A percentile compares a stretch with the other conserved stretches of the same genome.
Evolutionary conservation across 2,113 vertebrate genomes (phyloP).

Genomic region (Dromas ardeola): DNA sequence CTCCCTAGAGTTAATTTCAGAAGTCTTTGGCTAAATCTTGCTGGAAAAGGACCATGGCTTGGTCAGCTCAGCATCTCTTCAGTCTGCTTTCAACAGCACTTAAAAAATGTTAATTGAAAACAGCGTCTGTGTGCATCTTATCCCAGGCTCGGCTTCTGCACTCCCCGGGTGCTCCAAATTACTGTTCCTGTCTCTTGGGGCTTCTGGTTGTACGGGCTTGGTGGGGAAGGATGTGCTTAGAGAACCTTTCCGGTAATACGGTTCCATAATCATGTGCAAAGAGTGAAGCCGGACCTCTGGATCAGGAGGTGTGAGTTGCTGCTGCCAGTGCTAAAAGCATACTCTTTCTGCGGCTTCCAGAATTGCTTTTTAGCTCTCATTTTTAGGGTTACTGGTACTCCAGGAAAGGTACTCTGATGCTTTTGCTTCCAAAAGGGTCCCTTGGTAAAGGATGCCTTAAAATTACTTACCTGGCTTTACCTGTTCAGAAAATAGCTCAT

Average conservation of each 20-base stretch:
- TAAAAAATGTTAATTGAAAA: not conserved
- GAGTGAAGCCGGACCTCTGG: not conserved
- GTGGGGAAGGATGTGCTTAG: not conserved
- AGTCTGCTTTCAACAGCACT: not conserved
- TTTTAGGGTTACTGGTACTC: not conserved
- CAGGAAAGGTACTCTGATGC: not conserved
- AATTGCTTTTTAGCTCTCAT: not conserved
- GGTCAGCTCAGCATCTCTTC: not conserved
- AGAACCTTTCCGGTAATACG: not conserved
- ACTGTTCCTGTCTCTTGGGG: not conserved
- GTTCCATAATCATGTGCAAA: not conserved
- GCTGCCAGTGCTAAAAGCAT: not conserved
- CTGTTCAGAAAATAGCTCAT: not conserved
- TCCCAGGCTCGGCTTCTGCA: not conserved
- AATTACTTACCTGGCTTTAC: not conserved
- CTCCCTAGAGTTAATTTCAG: not conserved
- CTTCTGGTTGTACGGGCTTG: not conserved
- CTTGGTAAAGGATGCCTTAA: not conserved
- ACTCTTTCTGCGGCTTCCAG: not conserved
- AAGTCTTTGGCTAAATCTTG: not conserved
- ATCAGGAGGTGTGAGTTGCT: not conserved
- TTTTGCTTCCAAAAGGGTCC: not conserved
- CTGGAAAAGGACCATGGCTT: not conserved
- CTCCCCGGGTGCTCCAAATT: not conserved
- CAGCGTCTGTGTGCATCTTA: not conserved